A percentile compares a stretch with the other conserved stretches of the same genome.
phyloP scores from a whole-genome alignment of 2,113 vertebrate genomes.

The Aegithalos caudatus region DNA sequence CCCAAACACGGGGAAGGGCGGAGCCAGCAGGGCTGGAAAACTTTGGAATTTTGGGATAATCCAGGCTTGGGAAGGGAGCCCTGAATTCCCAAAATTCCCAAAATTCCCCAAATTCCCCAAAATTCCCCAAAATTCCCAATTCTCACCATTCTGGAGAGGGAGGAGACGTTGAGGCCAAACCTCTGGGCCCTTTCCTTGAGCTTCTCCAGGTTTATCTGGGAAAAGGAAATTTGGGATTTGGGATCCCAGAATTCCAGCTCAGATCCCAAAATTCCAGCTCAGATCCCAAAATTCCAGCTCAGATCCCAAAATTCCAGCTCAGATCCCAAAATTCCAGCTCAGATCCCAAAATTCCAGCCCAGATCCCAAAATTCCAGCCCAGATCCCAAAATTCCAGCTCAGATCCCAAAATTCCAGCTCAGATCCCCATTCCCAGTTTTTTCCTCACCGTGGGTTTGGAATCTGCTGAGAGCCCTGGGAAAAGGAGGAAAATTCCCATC shows the following conservation, averaged over 20 bases:
- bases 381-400: neutral
- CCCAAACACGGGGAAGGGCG: too few relatives aligned
- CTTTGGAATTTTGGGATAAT: neutral
- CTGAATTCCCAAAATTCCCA: too few relatives aligned
- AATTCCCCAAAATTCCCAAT: rapidly evolving
- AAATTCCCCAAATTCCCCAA: neutral
- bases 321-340: neutral
- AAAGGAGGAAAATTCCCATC: neutral
- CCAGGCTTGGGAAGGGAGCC: too few relatives aligned
- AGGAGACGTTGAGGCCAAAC: slow-evolving; percentile 90
- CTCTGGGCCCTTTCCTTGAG: slow-evolving; percentile 91
- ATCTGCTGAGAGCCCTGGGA: neutral
- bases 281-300: too few relatives aligned
- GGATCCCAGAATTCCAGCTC: neutral
- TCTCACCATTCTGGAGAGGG: slow-evolving; percentile 88
- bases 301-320: neutral
- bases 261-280: too few relatives aligned
- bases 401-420: neutral
- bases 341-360: too few relatives aligned
- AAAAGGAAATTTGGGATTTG: neutral
- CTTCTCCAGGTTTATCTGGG: slow-evolving; percentile 85
- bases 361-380: too few relatives aligned
- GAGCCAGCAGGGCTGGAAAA: neutral
- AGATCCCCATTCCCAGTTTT: neutral
- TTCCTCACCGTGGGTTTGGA: neutral